Evolutionary conservation across 2,113 vertebrate species (phyloP).

Genomic region (Gymnogyps californianus): DNA sequence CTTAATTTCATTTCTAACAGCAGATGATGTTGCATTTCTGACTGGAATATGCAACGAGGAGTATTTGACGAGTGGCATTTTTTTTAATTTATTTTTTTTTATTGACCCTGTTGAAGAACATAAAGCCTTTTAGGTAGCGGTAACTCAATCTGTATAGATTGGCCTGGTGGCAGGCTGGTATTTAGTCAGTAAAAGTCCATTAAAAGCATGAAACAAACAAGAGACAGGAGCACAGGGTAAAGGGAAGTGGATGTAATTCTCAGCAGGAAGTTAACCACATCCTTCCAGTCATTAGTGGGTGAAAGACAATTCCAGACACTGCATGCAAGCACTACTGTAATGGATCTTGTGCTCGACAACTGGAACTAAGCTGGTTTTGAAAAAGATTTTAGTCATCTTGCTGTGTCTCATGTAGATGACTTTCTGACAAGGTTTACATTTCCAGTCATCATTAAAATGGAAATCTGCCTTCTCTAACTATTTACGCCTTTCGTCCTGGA

Average conservation of each 20-base stretch:
- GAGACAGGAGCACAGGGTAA: not conserved
- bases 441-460: not conserved
- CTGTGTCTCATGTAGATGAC: not conserved
- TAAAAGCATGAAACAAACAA: not conserved
- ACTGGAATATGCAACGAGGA: not conserved
- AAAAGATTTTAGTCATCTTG: not conserved
- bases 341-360: not conserved
- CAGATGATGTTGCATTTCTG: not conserved
- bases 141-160: slow-evolving; percentile 26
- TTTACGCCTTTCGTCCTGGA: not conserved
- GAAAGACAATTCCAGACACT: not conserved
- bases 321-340: not conserved
- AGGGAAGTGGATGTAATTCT: not conserved
- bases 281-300: not conserved
- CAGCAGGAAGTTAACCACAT: not conserved
- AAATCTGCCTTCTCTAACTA: not conserved
- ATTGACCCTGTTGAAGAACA: not conserved
- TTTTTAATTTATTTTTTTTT: not conserved
- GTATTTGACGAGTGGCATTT: not conserved
- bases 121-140: not conserved
- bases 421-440: not conserved
- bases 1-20: not conserved
- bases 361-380: not conserved
- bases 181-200: not conserved
- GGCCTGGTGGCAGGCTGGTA: not conserved